Conservation (phyloP, 2,113 vertebrate genomes). For the Natator depressus region DNA sequence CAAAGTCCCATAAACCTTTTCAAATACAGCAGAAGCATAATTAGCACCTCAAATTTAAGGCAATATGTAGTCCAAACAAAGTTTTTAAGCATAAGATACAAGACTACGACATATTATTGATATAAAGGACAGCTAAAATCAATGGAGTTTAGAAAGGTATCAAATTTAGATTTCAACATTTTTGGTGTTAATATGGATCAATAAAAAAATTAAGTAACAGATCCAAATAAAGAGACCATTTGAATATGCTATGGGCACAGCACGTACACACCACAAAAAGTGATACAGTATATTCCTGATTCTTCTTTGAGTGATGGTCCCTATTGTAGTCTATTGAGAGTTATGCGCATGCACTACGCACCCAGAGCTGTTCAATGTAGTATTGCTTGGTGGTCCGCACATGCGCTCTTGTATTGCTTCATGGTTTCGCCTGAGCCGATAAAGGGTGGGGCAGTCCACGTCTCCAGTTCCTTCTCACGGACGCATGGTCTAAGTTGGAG, state of each 20-base stretch:
- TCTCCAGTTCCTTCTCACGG: not conserved
- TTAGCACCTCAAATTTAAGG: not conserved
- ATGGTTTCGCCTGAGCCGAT: not conserved
- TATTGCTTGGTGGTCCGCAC: not conserved
- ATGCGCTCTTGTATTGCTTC: not conserved
- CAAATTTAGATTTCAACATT: not conserved
- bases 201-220: not conserved
- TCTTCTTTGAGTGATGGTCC: not conserved
- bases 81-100: not conserved
- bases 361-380: not conserved
- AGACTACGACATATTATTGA: not conserved
- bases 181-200: not conserved
- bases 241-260: not conserved
- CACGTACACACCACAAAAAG: not conserved
- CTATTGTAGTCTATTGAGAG: not conserved
- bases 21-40: not conserved
- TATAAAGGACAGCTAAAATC: not conserved
- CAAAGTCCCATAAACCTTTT: not conserved
- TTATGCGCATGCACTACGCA: fast-evolving
- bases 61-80: not conserved
- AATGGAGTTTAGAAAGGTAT: not conserved
- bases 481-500: not conserved
- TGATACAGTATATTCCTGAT: not conserved
- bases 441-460: not conserved
- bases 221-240: not conserved